phyloP scores from a whole-genome alignment of 2,113 vertebrate genomes.

The Fregata magnificens region DNA sequence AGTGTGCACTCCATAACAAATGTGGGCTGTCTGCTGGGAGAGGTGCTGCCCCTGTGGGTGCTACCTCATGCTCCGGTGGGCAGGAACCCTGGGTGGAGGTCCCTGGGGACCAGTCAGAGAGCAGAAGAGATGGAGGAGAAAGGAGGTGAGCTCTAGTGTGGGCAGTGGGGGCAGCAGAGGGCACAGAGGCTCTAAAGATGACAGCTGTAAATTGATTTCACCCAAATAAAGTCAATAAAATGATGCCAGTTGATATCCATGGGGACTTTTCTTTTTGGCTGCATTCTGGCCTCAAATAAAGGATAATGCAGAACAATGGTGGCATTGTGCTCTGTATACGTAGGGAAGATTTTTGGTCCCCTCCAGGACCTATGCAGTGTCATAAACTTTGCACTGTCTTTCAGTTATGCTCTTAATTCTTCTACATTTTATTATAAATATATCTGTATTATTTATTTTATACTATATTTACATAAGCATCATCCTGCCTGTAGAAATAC shows the following conservation, averaged over 20 bases:
- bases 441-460: not conserved
- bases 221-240: not conserved
- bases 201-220: not conserved
- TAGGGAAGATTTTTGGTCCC: not conserved
- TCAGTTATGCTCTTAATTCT: not conserved
- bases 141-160: not conserved
- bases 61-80: not conserved
- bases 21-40: not conserved
- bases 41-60: fast-evolving
- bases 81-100: not conserved
- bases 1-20: not conserved
- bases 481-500: not conserved
- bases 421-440: not conserved
- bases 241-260: fast-evolving
- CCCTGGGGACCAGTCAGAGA: not conserved
- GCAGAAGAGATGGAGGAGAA: not conserved
- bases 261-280: not conserved
- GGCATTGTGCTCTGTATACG: not conserved
- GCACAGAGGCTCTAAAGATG: not conserved
- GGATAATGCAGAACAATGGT: not conserved
- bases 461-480: not conserved
- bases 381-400: not conserved
- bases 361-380: not conserved
- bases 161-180: fast-evolving
- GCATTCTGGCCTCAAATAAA: not conserved